Base-by-base conservation (phyloP, 1,140 invertebrate species). In the Drosophila pruinosa region DNA sequence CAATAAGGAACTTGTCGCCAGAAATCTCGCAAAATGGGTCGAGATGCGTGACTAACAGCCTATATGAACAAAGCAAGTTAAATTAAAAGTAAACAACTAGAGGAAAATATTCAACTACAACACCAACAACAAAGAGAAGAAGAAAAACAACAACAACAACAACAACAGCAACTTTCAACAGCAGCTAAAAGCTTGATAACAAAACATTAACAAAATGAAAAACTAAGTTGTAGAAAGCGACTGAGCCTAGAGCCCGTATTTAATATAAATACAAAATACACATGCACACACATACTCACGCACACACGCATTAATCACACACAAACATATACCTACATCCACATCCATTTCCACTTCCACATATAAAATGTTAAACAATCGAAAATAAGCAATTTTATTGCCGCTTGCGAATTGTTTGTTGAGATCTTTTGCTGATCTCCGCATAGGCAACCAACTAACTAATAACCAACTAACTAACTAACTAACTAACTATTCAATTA, bases 1-100 rank as follows among this genome's bases (percentile, higher is more conserved):
- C 65, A 95, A 95, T 90, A 92, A 93, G 90, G 94, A 94, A 90
- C 91, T 95, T 74, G 94, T 95, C 70, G 93, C 93, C 64, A 92
- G 93, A 91, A 94, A 95, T 63, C 92, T 93, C 79, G 95, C 94
- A 38, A 93, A 93, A 86, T 95, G 94, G 94, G 91, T 93, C 50
- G 90, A 91, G 64, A 77, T 90, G 63, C 67, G 72, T 68, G 89
- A 90, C 72, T 91, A 89, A 90, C 74, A 85, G 71, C 65, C 63
- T 72, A 57, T 6, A 72, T 71, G 81, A 86, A 83, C 71, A 81
- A 86, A 78, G 73, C 36, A 57, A 71, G 62, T 47, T 15, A 65
- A 65, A 68, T 57, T 61, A 69, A 78, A 70, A 38, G 47, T 59
- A 38, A 71, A 68, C 43, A 61, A 65, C 53, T 56, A 70, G 47